These are phyloP conservation scores for Tachycineta bicolor DNA, from an alignment of 2,113 vertebrate genomes.

Conservation along the genomic window DNA sequence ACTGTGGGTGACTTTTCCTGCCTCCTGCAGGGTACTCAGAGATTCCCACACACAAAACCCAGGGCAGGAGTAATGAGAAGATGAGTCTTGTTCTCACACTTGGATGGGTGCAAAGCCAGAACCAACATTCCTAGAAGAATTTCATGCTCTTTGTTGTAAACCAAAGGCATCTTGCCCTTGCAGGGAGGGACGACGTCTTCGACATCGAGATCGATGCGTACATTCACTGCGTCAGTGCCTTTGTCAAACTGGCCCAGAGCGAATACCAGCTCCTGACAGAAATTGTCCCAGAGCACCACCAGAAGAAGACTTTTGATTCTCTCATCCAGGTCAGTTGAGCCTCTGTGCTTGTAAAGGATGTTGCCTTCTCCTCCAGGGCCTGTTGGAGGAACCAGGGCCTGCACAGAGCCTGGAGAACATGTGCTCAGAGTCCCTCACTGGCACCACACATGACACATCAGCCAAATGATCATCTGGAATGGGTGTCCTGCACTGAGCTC, in stretches of 20 bases:
- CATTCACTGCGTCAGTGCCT: constrained; percentile 95
- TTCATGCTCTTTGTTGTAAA: not conserved
- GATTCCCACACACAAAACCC: not conserved
- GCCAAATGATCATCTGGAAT: not conserved
- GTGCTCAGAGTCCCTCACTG: not conserved
- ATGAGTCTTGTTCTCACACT: not conserved
- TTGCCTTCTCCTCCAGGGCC: not conserved
- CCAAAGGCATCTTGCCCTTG: constrained; percentile 4
- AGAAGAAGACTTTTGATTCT: constrained; percentile 98
- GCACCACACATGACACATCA: not conserved
- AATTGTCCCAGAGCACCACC: constrained; percentile 95
- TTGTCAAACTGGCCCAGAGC: constrained; percentile 95
- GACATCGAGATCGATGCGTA: constrained; percentile 96
- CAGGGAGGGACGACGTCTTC: constrained; percentile 93
- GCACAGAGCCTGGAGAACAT: not conserved
- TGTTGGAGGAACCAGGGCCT: not conserved
- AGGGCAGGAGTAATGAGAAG: not conserved
- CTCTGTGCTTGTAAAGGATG: not conserved
- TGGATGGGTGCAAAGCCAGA: not conserved
- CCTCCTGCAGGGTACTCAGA: not conserved
- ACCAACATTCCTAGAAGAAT: not conserved
- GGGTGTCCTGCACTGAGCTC: not conserved
- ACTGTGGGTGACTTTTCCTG: not conserved
- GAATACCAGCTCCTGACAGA: constrained; percentile 89
- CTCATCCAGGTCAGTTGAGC: constrained; percentile 88